Base-by-base conservation (phyloP, 1,140 invertebrate species). In the Nasonia longicornis region DNA sequence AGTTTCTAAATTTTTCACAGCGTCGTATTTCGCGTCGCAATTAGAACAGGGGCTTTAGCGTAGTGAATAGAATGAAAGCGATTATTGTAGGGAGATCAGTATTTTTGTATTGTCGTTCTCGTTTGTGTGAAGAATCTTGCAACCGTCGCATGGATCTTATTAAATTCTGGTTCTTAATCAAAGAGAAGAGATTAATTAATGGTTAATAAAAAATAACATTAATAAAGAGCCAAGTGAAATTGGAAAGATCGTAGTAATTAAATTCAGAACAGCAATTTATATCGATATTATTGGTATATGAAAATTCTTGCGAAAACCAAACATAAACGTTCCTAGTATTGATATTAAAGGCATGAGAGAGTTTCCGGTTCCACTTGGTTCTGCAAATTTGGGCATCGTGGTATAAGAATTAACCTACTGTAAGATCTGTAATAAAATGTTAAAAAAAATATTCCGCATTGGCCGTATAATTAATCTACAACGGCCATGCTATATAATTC, bases 21-120 rank as follows among this genome's bases (percentile, higher is more conserved):
- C n/a, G 58, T 58, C 29, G 74, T 73, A 73, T 12, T 70, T 42
- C 20, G n/a, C 31, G 63, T 31, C 22, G 16, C 52, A 35, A 79
- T 82, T 63, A 79, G 52, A 76, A 66, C 71, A 76, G 70, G 81
- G 72, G 52, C 72, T 79, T 79, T 79, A 82, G 45, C 66, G 42
- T 82, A 82, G 73, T 69, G 81, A 85, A 81, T 86, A 84, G 80
- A 86, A 86, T 80, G 74, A 82, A 83, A 84, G n/a, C 69, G 77
- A 84, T 85, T 85, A 86, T 86, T 81, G 84, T 86, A 86, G 86
- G 86, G 83, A 86, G 84, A 87, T 87, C 87, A 88, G 87, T 88
- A 88, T 88, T 88, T 88, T 88, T 88, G 85, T 88, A 88, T 87
- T 86, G 85, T 84, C 80, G 75, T 81, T 82, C 52, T 82, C 45